Evolutionary conservation across 2,797 vertebrate species (phyloP).

Genomic region (Basileuterus tristriatus): DNA sequence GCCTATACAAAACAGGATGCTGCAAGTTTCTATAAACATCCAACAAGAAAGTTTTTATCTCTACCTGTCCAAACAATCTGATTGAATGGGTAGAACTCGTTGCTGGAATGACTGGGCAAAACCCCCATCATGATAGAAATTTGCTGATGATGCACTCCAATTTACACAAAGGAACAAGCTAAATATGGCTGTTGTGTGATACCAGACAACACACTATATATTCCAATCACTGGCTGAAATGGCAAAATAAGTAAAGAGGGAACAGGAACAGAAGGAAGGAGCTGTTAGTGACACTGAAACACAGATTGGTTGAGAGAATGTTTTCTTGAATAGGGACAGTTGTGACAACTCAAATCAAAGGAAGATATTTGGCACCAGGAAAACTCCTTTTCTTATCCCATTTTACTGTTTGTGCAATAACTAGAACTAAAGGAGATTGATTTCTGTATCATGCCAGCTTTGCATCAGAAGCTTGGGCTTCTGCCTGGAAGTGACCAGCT

Average conservation of each 20-base stretch:
- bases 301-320: not conserved
- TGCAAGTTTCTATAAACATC: not conserved
- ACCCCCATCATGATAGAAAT: not conserved
- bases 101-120: not conserved
- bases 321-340: not conserved
- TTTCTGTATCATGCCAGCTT: not conserved
- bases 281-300: not conserved
- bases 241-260: not conserved
- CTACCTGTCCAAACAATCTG: not conserved
- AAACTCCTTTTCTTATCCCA: not conserved
- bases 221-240: not conserved
- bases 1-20: not conserved
- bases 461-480: not conserved
- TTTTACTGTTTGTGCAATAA: not conserved
- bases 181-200: not conserved
- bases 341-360: not conserved
- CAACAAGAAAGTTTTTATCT: not conserved
- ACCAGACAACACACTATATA: not conserved
- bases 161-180: not conserved
- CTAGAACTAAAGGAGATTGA: not conserved
- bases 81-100: not conserved
- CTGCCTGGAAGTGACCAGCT: not conserved
- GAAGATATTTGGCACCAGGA: not conserved
- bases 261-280: not conserved
- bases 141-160: not conserved